Percentiles rank a stretch among this genome's conserved stretches.
Evolutionary conservation across 1,140 invertebrate genomes (phyloP).

Genomic region (Marisa cornuarietis): DNA sequence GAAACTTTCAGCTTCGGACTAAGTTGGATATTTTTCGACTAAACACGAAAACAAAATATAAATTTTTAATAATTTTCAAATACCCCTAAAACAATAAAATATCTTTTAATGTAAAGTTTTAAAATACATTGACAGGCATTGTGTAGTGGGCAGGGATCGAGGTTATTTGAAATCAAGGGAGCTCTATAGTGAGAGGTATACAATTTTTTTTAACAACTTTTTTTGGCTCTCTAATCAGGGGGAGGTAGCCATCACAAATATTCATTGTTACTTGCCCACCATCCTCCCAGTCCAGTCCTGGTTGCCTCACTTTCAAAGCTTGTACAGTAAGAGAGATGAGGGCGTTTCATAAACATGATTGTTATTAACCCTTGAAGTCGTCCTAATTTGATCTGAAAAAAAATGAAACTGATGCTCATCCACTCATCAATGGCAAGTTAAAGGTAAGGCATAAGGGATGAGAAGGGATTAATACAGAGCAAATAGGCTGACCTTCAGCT

Average conservation of each 20-base stretch:
- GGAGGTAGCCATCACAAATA: not conserved
- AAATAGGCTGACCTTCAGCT: not conserved
- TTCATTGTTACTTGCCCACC: constrained; percentile 72
- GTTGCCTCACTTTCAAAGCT: constrained; percentile 87
- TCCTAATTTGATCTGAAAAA: constrained; percentile 43
- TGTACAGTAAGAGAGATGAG: constrained; percentile 81
- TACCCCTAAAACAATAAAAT: no score
- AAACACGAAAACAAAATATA: no score
- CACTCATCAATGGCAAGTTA: not conserved
- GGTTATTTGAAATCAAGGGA: no score
- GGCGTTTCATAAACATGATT: constrained; percentile 75
- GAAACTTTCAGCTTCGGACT: no score
- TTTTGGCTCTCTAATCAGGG: no score
- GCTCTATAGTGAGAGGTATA: no score
- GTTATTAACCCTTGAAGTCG: constrained; percentile 43
- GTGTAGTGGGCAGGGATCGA: no score
- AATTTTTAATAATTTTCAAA: no score
- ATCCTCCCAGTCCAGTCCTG: constrained; percentile 86
- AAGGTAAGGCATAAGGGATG: not conserved
- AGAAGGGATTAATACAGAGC: not conserved
- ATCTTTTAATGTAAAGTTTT: not conserved
- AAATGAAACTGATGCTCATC: not conserved
- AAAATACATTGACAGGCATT: not conserved
- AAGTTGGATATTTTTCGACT: no score
- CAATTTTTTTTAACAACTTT: no score